A percentile compares a stretch with the other conserved stretches of the same genome.
phyloP scores from a whole-genome alignment of 2,797 vertebrate genomes.

The Cyprinella venusta region DNA sequence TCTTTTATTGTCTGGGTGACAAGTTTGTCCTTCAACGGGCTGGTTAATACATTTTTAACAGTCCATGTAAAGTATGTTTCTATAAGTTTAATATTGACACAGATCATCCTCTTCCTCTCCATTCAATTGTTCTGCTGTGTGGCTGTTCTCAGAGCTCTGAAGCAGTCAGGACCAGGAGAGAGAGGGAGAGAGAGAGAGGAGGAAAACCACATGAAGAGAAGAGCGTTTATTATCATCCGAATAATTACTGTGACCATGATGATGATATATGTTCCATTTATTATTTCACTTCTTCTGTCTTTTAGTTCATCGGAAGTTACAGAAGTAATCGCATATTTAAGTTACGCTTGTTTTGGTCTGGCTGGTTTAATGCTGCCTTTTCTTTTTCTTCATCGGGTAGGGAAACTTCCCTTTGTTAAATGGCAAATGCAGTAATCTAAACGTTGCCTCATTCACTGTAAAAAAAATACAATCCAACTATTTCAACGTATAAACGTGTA shows the following conservation, averaged over 20 bases:
- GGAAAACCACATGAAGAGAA: constrained; percentile 26
- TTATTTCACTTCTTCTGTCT: background rate
- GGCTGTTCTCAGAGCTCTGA: constrained; percentile 31
- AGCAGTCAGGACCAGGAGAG: constrained; percentile 11
- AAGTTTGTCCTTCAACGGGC: background rate
- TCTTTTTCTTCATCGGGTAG: constrained; percentile 27
- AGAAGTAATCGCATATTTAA: background rate
- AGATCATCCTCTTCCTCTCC: background rate
- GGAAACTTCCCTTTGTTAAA: constrained; percentile 17
- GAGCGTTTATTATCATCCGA: constrained; percentile 9
- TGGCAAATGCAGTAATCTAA: constrained; percentile 19
- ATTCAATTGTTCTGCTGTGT: constrained; percentile 20
- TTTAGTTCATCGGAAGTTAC: constrained; percentile 27
- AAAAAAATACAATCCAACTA: too few relatives aligned
- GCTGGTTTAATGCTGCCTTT: constrained; percentile 22
- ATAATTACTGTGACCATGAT: constrained; percentile 27
- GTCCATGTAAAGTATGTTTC: background rate
- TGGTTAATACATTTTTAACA: background rate
- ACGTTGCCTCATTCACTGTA: background rate
- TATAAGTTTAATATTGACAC: background rate
- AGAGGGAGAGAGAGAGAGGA: background rate
- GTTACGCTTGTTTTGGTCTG: background rate
- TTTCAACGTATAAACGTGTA: background rate
- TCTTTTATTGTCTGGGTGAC: constrained; percentile 37
- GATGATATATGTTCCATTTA: constrained; percentile 3